Conservation (phyloP, 1,140 invertebrate species). For the Pristionchus pacificus region DNA sequence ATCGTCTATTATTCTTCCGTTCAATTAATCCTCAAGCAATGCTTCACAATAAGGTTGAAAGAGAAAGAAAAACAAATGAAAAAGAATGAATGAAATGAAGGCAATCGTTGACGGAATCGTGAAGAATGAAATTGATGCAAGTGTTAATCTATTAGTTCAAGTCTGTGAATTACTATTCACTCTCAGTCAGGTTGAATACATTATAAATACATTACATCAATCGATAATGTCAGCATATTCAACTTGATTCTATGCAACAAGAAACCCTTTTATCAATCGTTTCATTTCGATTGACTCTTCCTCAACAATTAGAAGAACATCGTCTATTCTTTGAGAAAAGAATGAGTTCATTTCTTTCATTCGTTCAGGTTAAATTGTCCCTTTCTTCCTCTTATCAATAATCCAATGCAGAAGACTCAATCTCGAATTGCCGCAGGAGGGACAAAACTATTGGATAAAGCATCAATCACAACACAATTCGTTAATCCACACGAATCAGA, state of each 20-base stretch:
- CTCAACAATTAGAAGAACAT: slow-evolving; percentile 21
- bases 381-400: background rate
- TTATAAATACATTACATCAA: too few species aligned
- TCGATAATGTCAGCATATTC: slow-evolving; percentile 22
- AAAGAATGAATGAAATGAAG: too few species aligned
- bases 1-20: slow-evolving; percentile 14
- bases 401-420: background rate
- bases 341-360: slow-evolving; percentile 15
- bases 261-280: slow-evolving; percentile 17
- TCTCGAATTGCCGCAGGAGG: background rate
- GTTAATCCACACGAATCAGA: background rate
- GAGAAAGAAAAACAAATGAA: too few species aligned
- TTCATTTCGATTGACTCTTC: slow-evolving; percentile 13
- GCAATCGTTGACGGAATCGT: slow-evolving; percentile 18
- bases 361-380: slow-evolving; percentile 12
- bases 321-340: slow-evolving; percentile 25
- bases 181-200: too few species aligned
- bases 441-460: background rate
- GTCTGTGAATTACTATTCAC: too few species aligned
- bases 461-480: background rate
- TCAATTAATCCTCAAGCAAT: slow-evolving; percentile 22
- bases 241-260: slow-evolving; percentile 18
- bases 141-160: too few species aligned
- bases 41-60: slow-evolving; percentile 14
- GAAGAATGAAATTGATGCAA: too few species aligned